These are phyloP conservation scores for Aplysia californica DNA, from an alignment of 1,140 invertebrate genomes.

Conservation along the genomic window DNA sequence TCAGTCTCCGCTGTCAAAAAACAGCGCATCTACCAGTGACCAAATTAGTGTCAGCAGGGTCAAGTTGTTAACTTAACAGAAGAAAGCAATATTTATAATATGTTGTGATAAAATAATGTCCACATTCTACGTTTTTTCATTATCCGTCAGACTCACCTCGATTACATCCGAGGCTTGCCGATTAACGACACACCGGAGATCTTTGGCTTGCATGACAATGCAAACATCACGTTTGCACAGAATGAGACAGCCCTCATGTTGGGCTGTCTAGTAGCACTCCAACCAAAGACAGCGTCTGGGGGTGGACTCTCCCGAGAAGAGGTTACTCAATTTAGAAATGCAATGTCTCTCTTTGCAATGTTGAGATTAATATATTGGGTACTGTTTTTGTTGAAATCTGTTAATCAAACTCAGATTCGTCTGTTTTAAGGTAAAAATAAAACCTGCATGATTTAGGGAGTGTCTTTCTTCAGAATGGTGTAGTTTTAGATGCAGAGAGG, in stretches of 20 bases:
- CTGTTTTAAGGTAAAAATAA: neutral
- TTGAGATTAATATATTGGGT: neutral
- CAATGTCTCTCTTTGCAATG: neutral
- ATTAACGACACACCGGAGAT: conserved; percentile 70
- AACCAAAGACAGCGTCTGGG: conserved; percentile 62
- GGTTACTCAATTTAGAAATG: conserved; percentile 41
- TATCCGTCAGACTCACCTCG: conserved; percentile 66
- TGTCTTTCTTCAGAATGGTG: neutral
- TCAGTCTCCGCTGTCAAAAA: too few species aligned
- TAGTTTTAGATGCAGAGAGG: neutral
- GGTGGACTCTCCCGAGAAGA: conserved; percentile 67
- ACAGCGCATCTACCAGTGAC: too few species aligned
- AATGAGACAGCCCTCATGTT: conserved; percentile 76
- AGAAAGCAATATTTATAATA: too few species aligned
- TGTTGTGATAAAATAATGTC: too few species aligned
- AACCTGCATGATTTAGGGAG: neutral
- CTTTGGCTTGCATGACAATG: conserved; percentile 69
- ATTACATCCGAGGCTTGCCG: conserved; percentile 65
- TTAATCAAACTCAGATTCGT: neutral
- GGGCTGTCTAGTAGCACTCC: conserved; percentile 70
- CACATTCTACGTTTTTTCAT: too few species aligned
- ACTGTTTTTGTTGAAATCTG: neutral
- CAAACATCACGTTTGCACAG: conserved; percentile 82
- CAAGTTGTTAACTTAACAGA: too few species aligned
- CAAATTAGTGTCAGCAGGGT: too few species aligned